A percentile compares a stretch with the other conserved stretches of the same genome.
phyloP scores from a whole-genome alignment of 2,888 invertebrate genomes.

The Carabus problematicus region DNA sequence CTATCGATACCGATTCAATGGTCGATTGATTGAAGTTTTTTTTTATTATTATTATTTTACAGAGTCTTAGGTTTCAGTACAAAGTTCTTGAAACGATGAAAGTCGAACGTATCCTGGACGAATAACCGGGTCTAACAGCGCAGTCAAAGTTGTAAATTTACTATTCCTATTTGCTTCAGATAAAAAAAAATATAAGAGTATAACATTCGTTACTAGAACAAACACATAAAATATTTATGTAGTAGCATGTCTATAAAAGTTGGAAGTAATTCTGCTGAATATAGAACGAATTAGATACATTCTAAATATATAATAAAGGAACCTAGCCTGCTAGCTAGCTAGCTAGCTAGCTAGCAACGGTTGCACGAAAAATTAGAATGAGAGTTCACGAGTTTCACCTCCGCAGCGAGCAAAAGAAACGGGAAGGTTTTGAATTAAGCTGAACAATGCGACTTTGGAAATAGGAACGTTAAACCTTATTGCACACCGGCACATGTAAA shows the following conservation, averaged over 20 bases:
- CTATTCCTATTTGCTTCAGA: constrained; percentile 7
- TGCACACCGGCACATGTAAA: constrained; percentile 2
- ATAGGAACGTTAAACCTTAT: constrained; percentile 6
- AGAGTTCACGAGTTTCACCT: too few relatives aligned
- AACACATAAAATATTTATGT: not conserved
- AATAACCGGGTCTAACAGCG: constrained; percentile 6
- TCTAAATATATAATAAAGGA: too few relatives aligned
- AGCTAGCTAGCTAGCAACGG: too few relatives aligned
- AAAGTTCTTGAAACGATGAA: constrained; percentile 18
- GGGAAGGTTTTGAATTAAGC: not conserved
- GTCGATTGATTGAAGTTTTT: constrained; percentile 32
- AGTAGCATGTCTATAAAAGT: not conserved
- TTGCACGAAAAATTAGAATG: too few relatives aligned
- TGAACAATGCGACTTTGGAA: constrained; percentile 7
- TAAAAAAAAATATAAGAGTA: too few relatives aligned
- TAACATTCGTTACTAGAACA: too few relatives aligned
- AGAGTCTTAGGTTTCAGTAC: constrained; percentile 11
- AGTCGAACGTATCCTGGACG: constrained; percentile 18
- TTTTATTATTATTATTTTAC: constrained; percentile 32
- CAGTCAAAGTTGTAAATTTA: not conserved
- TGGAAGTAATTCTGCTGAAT: not conserved
- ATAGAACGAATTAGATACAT: too few relatives aligned
- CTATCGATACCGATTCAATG: constrained; percentile 9
- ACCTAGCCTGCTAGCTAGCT: too few relatives aligned
- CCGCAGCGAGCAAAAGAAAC: too few relatives aligned